A percentile compares a stretch with the other conserved stretches of the same genome.
phyloP scores from a whole-genome alignment of 2,113 vertebrate species.

The Gymnarchus niloticus region DNA sequence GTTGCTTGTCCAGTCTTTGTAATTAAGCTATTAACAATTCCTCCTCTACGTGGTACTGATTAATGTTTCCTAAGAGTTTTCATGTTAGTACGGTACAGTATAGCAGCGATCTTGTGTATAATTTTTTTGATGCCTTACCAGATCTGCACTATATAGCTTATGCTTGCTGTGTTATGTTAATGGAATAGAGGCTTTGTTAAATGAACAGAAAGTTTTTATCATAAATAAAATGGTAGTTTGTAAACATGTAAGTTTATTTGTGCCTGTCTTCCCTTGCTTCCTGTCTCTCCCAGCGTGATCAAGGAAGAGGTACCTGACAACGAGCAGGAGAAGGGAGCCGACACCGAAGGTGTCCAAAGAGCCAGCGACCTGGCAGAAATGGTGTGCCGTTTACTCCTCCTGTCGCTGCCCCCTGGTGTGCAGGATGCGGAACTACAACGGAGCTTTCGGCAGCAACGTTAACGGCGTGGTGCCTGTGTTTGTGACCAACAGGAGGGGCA shows the following conservation, averaged over 20 bases:
- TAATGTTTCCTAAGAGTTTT: background rate
- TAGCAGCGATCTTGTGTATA: background rate
- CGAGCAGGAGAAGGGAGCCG: constrained; percentile 74
- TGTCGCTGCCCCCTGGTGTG: background rate
- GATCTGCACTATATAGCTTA: background rate
- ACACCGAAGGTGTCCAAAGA: constrained; percentile 64
- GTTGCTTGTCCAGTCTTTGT: background rate
- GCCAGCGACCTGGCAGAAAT: constrained; percentile 69
- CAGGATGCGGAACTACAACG: background rate
- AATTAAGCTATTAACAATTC: background rate
- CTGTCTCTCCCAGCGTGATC: constrained; percentile 56
- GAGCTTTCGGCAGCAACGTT: background rate
- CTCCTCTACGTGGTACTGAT: background rate
- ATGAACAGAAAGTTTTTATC: background rate
- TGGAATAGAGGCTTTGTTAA: background rate
- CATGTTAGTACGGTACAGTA: background rate
- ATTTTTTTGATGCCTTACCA: background rate
- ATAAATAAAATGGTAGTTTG: background rate
- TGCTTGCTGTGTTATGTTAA: background rate
- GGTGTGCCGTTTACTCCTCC: constrained; percentile 41
- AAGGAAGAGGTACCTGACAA: constrained; percentile 81
- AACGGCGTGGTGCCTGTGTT: background rate
- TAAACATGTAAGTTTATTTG: background rate
- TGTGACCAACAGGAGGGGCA: constrained; percentile 55
- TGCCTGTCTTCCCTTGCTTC: background rate